Base-by-base conservation (phyloP, 2,888 invertebrate genomes). In the Thelaira solivaga region DNA sequence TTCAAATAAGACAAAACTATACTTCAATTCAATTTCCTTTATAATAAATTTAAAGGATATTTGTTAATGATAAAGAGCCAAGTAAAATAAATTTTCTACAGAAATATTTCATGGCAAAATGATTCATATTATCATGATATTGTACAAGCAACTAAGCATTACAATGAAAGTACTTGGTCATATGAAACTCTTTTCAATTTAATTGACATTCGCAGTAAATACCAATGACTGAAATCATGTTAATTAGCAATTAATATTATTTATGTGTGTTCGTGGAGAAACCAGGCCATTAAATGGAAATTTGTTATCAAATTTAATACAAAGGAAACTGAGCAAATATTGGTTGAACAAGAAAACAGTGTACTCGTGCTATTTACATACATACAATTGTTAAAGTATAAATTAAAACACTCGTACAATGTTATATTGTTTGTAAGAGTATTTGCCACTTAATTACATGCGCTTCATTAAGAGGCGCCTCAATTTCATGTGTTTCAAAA, bases 381-480 rank as follows among this genome's bases (percentile, higher is more conserved):
- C 11, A 22, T 18, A 8, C 11, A 39, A 39, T 39, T 13, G 29
- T 26, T 16, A n/a, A 20, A 16, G 11, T n/a, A 11, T 10, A 43
- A 41, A 29, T 43, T 53, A 13, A 49, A 36, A 49, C 26, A 49
- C 4, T 24, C 26, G 16, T 31, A 20, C 49, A 2, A 7, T n/a
- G n/a, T 31, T 11, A 47, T 43, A 43, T 11, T n/a, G 29, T 36
- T 45, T 36, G 51, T 74, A 51, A 65, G n/a, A n/a, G n/a, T 61
- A 65, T 61, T 61, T 57, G 72, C 77, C 62, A 73, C 72, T 78
- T 69, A 74, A 78, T 78, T 78, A 65, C 74, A 69, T 53, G 24
- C 55, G 78, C 69, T 53, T 74, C 78, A 78, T 78, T 78, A 71
- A 78, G 59, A 65, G 78, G 78, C 78, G 78, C 74, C 78, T 78